phyloP scores from a whole-genome alignment of 2,888 invertebrate genomes.

The Agonopterix heracliana region DNA sequence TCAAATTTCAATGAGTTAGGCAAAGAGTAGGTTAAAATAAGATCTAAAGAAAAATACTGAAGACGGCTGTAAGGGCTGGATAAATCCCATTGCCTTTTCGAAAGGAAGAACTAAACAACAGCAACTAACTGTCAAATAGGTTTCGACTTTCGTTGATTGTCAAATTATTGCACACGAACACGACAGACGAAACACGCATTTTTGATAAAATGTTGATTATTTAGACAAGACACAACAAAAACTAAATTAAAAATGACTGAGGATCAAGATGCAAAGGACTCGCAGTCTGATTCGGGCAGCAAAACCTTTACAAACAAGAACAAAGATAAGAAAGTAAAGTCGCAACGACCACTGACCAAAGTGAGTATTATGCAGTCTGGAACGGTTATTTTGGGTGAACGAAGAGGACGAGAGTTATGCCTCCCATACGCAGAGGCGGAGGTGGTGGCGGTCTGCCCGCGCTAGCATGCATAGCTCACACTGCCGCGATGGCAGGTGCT shows the following conservation, averaged over 20 bases:
- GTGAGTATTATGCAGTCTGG: conserved; percentile 44
- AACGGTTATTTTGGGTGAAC: conserved; percentile 5
- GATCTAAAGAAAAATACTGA: no score
- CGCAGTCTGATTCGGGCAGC: conserved; percentile 61
- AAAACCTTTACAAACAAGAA: conserved; percentile 69
- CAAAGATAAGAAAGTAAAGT: conserved; percentile 78
- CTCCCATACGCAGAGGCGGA: no score
- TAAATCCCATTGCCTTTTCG: no score
- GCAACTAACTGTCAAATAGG: no score
- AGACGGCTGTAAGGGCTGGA: no score
- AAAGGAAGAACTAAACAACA: no score
- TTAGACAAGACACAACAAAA: conserved; percentile 24
- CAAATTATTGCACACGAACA: conserved; percentile 11
- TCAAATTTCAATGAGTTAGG: no score
- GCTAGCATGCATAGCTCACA: no score
- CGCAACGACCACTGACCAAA: conserved; percentile 81
- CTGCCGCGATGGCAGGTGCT: background rate
- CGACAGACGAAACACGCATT: conserved; percentile 12
- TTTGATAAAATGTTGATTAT: conserved; percentile 48
- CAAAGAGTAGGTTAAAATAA: no score
- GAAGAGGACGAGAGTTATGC: background rate
- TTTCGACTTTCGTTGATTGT: background rate
- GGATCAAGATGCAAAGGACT: conserved; percentile 72
- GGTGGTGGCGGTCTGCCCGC: no score
- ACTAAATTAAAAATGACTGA: conserved; percentile 70